Evolutionary conservation across 2,113 vertebrate genomes (phyloP).

Genomic region (Lophotis ruficrista): DNA sequence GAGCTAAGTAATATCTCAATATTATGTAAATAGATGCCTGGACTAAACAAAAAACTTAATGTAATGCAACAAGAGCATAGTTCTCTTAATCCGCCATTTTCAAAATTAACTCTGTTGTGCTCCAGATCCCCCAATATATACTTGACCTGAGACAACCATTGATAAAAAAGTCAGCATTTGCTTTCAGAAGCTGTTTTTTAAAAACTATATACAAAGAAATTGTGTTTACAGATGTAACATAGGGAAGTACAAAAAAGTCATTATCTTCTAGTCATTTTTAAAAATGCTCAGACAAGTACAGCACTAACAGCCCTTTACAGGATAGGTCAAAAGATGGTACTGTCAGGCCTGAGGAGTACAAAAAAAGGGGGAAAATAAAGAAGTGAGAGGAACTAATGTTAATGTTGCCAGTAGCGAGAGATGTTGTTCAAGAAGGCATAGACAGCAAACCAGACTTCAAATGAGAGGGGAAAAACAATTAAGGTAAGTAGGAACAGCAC

Average conservation of each 20-base stretch:
- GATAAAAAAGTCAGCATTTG: neutral
- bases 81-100: neutral
- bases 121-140: neutral
- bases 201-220: neutral
- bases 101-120: neutral
- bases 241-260: neutral
- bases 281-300: neutral
- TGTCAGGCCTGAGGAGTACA: neutral
- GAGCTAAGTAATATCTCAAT: neutral
- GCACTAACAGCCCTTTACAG: neutral
- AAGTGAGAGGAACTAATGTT: accelerated
- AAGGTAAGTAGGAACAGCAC: neutral
- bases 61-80: neutral
- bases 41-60: neutral
- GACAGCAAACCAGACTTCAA: neutral
- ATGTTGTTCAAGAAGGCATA: neutral
- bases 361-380: neutral
- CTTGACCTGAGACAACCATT: neutral
- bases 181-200: neutral
- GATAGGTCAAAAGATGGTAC: neutral
- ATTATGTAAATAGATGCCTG: neutral
- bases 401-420: neutral
- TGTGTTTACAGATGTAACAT: neutral
- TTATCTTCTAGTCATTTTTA: neutral
- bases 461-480: neutral